These are phyloP conservation scores for Falcaria lacertinaria DNA, from an alignment of 2,888 invertebrate genomes.

Conservation along the genomic window DNA sequence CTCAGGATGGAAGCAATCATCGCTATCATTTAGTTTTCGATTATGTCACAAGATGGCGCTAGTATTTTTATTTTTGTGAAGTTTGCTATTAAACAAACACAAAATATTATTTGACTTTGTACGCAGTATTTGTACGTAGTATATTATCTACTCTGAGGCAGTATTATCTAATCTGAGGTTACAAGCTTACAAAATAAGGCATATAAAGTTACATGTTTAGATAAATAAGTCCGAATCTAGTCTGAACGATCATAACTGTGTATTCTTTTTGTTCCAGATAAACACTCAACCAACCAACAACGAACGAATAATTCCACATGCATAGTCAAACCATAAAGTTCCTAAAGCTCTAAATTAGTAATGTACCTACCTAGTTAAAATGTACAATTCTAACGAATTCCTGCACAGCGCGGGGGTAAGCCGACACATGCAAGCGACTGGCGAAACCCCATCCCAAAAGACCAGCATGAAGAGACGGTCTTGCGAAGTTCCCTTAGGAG, in stretches of 20 bases:
- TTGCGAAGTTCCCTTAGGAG: slow-evolving; percentile 71
- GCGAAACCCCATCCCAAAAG: slow-evolving; percentile 68
- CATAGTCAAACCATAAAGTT: slow-evolving; percentile 68
- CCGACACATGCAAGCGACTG: slow-evolving; percentile 72
- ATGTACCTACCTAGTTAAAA: slow-evolving; percentile 29
- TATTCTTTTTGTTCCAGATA: slow-evolving; percentile 64
- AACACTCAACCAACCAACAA: slow-evolving; percentile 21
- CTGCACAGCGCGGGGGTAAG: slow-evolving; percentile 71
- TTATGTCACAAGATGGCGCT: slow-evolving; percentile 18
- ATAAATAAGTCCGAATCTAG: too few species aligned
- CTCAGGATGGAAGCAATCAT: neutral
- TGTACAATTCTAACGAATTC: slow-evolving; percentile 72
- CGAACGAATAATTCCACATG: slow-evolving; percentile 71
- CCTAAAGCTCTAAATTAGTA: slow-evolving; percentile 52
- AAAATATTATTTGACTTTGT: too few species aligned
- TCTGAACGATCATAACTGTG: too few species aligned
- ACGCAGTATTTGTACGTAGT: too few species aligned
- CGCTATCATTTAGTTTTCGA: slow-evolving; percentile 3
- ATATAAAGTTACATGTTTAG: too few species aligned
- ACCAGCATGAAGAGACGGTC: slow-evolving; percentile 71
- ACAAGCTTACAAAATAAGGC: too few species aligned
- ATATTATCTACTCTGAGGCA: too few species aligned
- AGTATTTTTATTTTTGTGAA: too few species aligned
- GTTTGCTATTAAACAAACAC: too few species aligned
- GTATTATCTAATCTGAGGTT: too few species aligned